A percentile compares a stretch with the other conserved stretches of the same genome.
Evolutionary conservation across 2,797 vertebrate genomes (phyloP).

Genomic region (Benthosema pterotum): DNA sequence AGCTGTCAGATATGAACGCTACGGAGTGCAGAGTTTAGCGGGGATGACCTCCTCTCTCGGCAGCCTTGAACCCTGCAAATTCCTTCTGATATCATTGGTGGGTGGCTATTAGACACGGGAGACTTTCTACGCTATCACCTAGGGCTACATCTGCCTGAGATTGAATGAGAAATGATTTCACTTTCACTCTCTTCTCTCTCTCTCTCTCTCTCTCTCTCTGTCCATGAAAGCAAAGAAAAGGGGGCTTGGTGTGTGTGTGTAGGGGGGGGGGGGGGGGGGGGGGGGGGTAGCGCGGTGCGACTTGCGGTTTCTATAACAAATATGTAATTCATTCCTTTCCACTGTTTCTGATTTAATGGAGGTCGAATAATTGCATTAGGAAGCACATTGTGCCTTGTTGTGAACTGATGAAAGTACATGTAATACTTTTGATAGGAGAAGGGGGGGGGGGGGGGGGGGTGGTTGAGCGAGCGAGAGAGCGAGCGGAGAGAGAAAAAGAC

Average conservation of each 20-base stretch:
- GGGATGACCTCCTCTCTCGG: conserved; percentile 77
- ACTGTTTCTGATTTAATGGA: conserved; percentile 80
- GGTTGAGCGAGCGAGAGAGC: conserved; percentile 1
- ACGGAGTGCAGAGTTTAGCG: conserved; percentile 73
- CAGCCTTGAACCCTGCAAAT: conserved; percentile 82
- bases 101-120: conserved; percentile 83
- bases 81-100: conserved; percentile 81
- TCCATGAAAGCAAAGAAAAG: conserved; percentile 51
- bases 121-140: conserved; percentile 79
- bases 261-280: conserved; percentile 28
- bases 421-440: conserved; percentile 79
- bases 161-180: conserved; percentile 79
- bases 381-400: conserved; percentile 77
- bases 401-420: conserved; percentile 81
- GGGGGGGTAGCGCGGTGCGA: conserved; percentile 63
- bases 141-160: conserved; percentile 81
- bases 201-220: conserved; percentile 24
- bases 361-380: conserved; percentile 80
- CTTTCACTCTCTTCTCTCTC: conserved; percentile 56
- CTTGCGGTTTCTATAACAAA: conserved; percentile 77
- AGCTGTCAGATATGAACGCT: conserved; percentile 79
- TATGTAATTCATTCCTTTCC: conserved; percentile 81
- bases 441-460: conserved; percentile 39
- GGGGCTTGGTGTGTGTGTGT: too few species aligned
- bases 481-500: conserved; percentile 31